phyloP scores from a whole-genome alignment of 2,888 invertebrate genomes.

The Synergus laeviventris region DNA sequence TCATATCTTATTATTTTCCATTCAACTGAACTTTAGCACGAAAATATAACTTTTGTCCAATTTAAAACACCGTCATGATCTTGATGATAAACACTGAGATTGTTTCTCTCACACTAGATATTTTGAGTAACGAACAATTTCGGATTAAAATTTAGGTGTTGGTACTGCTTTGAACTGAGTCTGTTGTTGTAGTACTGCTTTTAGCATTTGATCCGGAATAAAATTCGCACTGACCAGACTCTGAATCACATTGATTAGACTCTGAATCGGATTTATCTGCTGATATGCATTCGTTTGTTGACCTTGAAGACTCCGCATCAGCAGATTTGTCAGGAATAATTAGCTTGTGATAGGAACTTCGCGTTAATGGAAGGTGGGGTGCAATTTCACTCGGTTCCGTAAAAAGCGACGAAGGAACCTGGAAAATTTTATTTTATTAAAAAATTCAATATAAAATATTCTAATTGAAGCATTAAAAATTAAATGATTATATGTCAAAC shows the following conservation, averaged over 20 bases:
- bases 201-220: not conserved
- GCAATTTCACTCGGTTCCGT: conserved; percentile 84
- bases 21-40: not conserved
- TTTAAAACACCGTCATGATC: not conserved
- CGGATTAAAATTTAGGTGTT: conserved; percentile 2
- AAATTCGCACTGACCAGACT: too few relatives aligned
- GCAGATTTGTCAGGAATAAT: conserved; percentile 55
- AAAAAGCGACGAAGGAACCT: conserved; percentile 80
- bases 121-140: not conserved
- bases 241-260: not conserved
- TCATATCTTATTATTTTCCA: not conserved
- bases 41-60: not conserved
- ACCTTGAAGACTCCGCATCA: not conserved
- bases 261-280: not conserved
- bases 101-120: not conserved
- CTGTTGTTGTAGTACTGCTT: not conserved
- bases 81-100: not conserved
- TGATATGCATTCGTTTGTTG: not conserved
- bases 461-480: conserved; percentile 5
- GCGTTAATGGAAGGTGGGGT: conserved; percentile 80
- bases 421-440: conserved; percentile 49
- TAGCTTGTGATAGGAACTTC: conserved; percentile 76
- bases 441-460: conserved; percentile 42
- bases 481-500: not conserved
- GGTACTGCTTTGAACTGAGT: conserved; percentile 4